Evolutionary conservation across 1,140 invertebrate species (phyloP).

Genomic region (Drosophila simulans): DNA sequence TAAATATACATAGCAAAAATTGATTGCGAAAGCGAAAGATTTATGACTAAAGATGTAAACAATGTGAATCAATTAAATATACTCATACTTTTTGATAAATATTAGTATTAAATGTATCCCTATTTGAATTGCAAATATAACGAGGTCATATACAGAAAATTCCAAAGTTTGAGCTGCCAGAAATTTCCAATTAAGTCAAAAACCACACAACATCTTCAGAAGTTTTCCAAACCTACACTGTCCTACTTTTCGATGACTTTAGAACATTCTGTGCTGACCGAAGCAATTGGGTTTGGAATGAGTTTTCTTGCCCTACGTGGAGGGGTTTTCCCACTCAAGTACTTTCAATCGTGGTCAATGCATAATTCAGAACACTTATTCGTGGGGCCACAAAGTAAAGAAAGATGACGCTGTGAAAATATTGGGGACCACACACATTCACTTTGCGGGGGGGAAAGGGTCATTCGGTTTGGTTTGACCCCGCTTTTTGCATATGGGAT

Average conservation of each 20-base stretch:
- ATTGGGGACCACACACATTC: conserved; percentile 36
- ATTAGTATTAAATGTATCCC: too few relatives aligned
- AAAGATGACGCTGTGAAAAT: conserved; percentile 49
- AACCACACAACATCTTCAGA: conserved; percentile 2
- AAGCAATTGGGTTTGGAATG: conserved; percentile 17
- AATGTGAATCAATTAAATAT: neutral
- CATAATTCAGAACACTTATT: conserved; percentile 57
- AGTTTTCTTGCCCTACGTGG: conserved; percentile 27
- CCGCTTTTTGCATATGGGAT: conserved; percentile 61
- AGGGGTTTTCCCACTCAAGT: conserved; percentile 28
- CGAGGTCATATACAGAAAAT: too few relatives aligned
- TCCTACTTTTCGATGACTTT: neutral
- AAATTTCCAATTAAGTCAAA: conserved; percentile 4
- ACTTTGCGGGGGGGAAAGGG: neutral
- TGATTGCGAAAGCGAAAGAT: neutral
- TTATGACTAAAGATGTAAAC: neutral
- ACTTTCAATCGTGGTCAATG: conserved; percentile 38
- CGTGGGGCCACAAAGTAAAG: conserved; percentile 41
- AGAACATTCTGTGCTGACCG: conserved; percentile 17
- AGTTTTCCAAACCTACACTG: neutral
- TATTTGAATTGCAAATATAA: too few relatives aligned
- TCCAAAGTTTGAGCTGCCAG: neutral
- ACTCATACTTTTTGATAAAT: too few relatives aligned
- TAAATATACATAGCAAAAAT: neutral
- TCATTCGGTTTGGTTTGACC: conserved; percentile 14